Conservation (phyloP, 2,888 invertebrate species). For the Nezara viridula region DNA sequence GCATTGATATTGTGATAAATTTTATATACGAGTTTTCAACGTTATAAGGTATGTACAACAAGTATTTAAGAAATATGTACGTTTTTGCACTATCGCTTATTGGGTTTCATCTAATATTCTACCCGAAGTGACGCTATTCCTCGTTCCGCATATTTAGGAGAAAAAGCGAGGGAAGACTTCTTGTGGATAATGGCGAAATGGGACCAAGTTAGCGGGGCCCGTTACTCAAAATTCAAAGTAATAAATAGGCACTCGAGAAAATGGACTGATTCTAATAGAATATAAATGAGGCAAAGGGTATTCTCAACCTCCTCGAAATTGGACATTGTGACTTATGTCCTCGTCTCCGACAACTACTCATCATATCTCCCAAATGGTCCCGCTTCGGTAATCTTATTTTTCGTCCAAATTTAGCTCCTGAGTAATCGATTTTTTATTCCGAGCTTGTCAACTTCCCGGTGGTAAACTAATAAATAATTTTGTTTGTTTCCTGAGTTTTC, state of each 20-base stretch:
- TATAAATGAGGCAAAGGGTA: neutral
- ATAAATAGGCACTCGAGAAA: conserved; percentile 16
- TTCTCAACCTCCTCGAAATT: neutral
- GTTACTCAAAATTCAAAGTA: neutral
- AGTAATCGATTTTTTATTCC: neutral
- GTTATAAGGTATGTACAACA: too few species aligned
- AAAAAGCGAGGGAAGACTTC: neutral
- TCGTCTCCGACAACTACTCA: neutral
- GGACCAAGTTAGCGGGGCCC: neutral
- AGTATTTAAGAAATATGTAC: too few species aligned
- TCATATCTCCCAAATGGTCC: neutral
- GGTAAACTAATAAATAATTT: neutral
- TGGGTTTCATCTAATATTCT: neutral
- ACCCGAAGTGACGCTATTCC: neutral
- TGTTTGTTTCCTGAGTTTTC: too few species aligned
- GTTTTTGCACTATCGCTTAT: neutral
- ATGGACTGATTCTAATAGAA: conserved; percentile 10
- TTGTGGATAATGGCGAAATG: neutral
- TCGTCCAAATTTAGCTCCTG: neutral
- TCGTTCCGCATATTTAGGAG: neutral
- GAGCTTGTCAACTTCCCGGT: neutral
- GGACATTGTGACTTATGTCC: conserved; percentile 12
- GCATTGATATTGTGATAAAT: too few species aligned
- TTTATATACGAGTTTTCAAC: too few species aligned
- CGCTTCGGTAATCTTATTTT: neutral